Conservation (phyloP, 1,140 invertebrate genomes). For the Pseudoatta argentina region DNA sequence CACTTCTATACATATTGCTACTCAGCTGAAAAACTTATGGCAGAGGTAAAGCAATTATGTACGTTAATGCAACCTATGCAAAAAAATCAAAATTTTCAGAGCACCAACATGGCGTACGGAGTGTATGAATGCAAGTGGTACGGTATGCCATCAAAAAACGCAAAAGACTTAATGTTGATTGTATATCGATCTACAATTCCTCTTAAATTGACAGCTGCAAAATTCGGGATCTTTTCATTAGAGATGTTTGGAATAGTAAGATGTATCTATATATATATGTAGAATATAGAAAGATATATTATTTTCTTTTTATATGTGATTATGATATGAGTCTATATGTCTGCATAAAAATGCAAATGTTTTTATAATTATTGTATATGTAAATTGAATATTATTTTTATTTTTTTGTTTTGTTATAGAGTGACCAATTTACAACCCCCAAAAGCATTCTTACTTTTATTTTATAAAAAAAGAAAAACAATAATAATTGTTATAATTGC, state of each 20-base stretch:
- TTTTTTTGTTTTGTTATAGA: too few relatives aligned
- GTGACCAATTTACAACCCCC: too few relatives aligned
- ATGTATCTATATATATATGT: not conserved
- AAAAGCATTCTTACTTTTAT: too few relatives aligned
- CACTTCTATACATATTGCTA: slow-evolving; percentile 64
- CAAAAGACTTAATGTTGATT: slow-evolving; percentile 23
- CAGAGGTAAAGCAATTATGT: slow-evolving; percentile 45
- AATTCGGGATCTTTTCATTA: slow-evolving; percentile 3
- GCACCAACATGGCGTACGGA: not conserved
- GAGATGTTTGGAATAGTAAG: slow-evolving; percentile 14
- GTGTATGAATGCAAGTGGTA: slow-evolving; percentile 21
- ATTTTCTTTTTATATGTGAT: too few relatives aligned
- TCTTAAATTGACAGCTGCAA: slow-evolving; percentile 12
- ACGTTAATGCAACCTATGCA: too few relatives aligned
- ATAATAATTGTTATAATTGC: too few relatives aligned
- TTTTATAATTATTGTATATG: too few relatives aligned
- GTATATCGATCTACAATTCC: slow-evolving; percentile 9
- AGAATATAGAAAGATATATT: too few relatives aligned
- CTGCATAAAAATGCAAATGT: too few relatives aligned
- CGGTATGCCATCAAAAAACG: not conserved
- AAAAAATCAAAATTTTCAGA: slow-evolving; percentile 3
- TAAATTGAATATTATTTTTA: too few relatives aligned
- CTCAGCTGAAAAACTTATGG: slow-evolving; percentile 53
- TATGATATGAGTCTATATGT: too few relatives aligned
- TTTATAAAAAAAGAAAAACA: too few relatives aligned